Conservation (phyloP, 2,113 vertebrate genomes). For the Anhinga rufa region DNA sequence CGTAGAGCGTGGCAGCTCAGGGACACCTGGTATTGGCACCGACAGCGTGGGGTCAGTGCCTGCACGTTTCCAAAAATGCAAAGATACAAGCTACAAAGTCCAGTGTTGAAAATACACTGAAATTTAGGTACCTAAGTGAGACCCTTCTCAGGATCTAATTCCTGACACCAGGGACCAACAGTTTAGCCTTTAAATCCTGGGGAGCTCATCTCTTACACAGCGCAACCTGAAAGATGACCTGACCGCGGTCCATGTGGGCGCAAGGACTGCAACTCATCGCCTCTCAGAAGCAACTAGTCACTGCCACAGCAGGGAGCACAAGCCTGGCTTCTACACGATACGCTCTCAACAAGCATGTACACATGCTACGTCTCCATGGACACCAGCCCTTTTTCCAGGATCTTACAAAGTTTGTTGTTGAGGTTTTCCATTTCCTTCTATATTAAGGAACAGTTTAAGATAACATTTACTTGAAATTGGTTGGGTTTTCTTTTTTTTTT, state of each 20-base stretch:
- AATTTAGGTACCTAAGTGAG: not conserved
- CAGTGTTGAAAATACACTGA: not conserved
- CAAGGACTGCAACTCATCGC: not conserved
- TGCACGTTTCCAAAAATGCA: not conserved
- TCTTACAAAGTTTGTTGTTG: not conserved
- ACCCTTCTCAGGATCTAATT: not conserved
- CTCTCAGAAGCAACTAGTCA: no score
- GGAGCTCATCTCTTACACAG: not conserved
- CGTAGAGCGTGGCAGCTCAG: not conserved
- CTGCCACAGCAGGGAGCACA: not conserved
- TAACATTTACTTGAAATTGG: not conserved
- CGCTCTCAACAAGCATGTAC: no score
- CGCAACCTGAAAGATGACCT: not conserved
- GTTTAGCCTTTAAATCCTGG: not conserved
- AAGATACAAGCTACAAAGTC: not conserved
- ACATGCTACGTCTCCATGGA: no score
- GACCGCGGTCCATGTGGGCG: fast-evolving
- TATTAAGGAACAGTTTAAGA: not conserved
- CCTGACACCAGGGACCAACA: not conserved
- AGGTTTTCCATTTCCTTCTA: not conserved
- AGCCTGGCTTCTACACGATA: not conserved
- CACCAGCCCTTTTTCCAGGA: not conserved
- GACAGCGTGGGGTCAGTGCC: not conserved
- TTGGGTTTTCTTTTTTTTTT: not conserved
- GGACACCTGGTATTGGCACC: fast-evolving